Base-by-base conservation (phyloP, 2,888 invertebrate genomes). In the Pollenia griseotomentosa region DNA sequence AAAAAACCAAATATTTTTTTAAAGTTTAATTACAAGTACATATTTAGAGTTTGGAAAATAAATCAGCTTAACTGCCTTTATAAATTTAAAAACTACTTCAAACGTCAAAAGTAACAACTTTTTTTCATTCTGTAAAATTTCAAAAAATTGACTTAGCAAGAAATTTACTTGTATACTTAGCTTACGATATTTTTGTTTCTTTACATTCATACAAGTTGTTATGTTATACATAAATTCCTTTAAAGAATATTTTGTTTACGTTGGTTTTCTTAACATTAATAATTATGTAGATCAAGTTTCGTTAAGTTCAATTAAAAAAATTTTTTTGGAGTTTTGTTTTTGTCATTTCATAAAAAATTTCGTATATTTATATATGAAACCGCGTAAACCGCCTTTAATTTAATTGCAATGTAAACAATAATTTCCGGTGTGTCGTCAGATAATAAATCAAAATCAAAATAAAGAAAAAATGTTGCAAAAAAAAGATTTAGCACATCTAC, bases 171-270 rank as follows among this genome's bases (percentile, higher is more conserved):
- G 33, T 33, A 33, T 33, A 33, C 33, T 33, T 6, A 33, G 33
- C 33, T 33, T 0, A 33, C 46, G 12, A 8, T 74, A 46, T 46
- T 51, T 23, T 53, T 57, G 14, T 16, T 59, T 16, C 46, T 57
- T 81, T 40, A 73, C 46, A 65, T 23, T 57, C 42, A 33, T 85
- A 71, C 75, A 77, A 57, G 77, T 75, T 82, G 73, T 74, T 73
- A 78, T 68, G 53, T 51, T 71, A 71, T 63, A 48, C 61, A 65
- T 63, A 48, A 61, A 70, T 79, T 57, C 68, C 46, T 55, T 63
- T 6, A 82, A 86, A 79, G 23, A 74, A 79, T 57, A 55, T 71
- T 86, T 79, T 82, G 82, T 83, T 82, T 44, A 74, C 51, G 70
- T 81, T 48, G 61, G 71, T 71, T 51, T 80, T 75, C 40, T 53